Evolutionary conservation across 2,888 invertebrate genomes (phyloP).

Genomic region (Amiota minor): DNA sequence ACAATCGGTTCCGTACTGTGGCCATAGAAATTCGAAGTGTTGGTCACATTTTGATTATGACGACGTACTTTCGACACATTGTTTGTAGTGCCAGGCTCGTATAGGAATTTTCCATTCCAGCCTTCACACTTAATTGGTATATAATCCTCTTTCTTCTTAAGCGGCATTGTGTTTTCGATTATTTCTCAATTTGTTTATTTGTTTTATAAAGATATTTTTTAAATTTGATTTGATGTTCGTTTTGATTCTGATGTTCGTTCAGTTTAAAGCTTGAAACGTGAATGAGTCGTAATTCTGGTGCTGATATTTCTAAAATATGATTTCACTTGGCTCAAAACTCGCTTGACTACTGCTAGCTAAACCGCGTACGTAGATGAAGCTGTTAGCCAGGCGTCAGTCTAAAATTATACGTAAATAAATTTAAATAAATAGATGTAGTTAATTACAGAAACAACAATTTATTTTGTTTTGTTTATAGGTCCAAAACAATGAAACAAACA

Average conservation of each 20-base stretch:
- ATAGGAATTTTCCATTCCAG: constrained; percentile 72
- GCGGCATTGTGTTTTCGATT: constrained; percentile 58
- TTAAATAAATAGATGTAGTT: constrained; percentile 12
- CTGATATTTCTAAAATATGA: constrained; percentile 61
- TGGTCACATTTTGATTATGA: constrained; percentile 70
- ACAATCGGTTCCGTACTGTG: constrained; percentile 66
- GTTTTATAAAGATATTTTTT: not conserved
- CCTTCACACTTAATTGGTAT: constrained; percentile 73
- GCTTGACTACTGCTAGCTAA: constrained; percentile 19
- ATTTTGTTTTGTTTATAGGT: not conserved
- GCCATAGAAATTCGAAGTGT: constrained; percentile 71
- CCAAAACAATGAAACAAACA: not conserved
- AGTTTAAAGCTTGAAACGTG: constrained; percentile 42
- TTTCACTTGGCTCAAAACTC: constrained; percentile 47
- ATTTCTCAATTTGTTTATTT: constrained; percentile 23
- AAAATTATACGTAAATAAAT: constrained; percentile 5
- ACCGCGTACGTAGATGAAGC: not conserved
- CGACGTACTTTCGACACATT: constrained; percentile 70
- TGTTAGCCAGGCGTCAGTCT: not conserved
- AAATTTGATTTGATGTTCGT: not conserved
- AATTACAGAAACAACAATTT: not conserved
- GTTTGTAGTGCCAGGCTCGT: constrained; percentile 65
- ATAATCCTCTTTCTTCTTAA: constrained; percentile 68
- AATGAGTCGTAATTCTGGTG: constrained; percentile 45
- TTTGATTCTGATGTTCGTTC: constrained; percentile 9